Conservation (phyloP, 2,797 vertebrate species). For the Fundulus diaphanus region DNA sequence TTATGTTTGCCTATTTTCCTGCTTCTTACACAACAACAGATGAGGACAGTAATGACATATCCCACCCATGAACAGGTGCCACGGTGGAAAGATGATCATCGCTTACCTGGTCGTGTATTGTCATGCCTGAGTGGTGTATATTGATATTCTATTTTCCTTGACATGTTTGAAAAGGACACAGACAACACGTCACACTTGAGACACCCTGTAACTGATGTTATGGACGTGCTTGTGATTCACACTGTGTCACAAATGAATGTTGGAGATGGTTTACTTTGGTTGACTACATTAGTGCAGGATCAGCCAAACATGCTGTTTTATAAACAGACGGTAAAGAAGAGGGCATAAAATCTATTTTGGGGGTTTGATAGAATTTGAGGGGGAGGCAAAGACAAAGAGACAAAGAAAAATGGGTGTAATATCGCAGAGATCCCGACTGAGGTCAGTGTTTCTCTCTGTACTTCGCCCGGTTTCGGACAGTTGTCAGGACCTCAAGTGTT, state of each 20-base stretch:
- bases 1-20: background rate
- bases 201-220: background rate
- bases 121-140: background rate
- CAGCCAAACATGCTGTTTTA: background rate
- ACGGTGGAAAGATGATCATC: background rate
- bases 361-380: background rate
- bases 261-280: background rate
- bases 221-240: background rate
- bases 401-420: constrained; percentile 33
- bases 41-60: background rate
- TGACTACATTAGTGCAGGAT: background rate
- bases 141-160: background rate
- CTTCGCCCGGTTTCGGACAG: background rate
- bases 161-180: background rate
- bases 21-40: no score
- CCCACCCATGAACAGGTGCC: background rate
- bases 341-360: background rate
- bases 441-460: constrained; percentile 64
- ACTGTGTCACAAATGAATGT: background rate
- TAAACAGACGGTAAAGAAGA: background rate
- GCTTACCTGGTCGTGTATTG: background rate
- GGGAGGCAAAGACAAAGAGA: constrained; percentile 7
- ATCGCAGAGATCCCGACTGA: constrained; percentile 34
- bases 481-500: background rate
- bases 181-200: background rate